Evolutionary conservation across 2,113 vertebrate species (phyloP).

Genomic region (Variabilichromis moorii): DNA sequence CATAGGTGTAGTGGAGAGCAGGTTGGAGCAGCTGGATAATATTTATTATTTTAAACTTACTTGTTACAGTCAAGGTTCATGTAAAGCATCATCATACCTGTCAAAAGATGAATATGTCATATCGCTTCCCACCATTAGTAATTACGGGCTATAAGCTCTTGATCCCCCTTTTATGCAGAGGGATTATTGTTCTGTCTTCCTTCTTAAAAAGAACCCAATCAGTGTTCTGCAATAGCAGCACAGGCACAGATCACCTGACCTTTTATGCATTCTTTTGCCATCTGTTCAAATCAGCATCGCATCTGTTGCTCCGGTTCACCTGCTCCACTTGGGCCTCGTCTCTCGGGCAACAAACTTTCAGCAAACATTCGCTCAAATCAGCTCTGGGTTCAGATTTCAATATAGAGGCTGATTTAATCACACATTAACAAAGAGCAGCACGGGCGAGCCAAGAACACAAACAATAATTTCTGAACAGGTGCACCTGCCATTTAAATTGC

Average conservation of each 20-base stretch:
- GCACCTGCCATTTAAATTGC: neutral
- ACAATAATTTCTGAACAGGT: neutral
- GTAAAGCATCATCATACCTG: neutral
- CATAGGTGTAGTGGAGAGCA: neutral
- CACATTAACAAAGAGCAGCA: neutral
- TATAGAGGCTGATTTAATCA: neutral
- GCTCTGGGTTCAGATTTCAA: neutral
- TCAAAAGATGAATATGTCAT: constrained; percentile 4
- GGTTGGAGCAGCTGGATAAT: neutral
- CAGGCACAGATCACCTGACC: constrained; percentile 21
- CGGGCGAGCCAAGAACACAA: neutral
- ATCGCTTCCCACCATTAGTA: neutral
- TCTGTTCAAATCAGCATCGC: constrained; percentile 31
- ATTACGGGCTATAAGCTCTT: constrained; percentile 17
- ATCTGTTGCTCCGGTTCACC: constrained; percentile 42
- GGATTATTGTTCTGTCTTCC: constrained; percentile 14
- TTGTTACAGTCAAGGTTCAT: neutral
- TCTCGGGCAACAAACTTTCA: neutral
- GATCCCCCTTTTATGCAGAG: neutral
- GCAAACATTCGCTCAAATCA: neutral
- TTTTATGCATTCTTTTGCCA: constrained; percentile 24
- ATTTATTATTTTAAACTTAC: neutral
- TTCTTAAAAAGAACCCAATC: constrained; percentile 10
- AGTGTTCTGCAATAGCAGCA: neutral
- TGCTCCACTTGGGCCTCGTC: neutral